Evolutionary conservation across 2,888 invertebrate genomes (phyloP).

Genomic region (Lasioglossum figueresi): DNA sequence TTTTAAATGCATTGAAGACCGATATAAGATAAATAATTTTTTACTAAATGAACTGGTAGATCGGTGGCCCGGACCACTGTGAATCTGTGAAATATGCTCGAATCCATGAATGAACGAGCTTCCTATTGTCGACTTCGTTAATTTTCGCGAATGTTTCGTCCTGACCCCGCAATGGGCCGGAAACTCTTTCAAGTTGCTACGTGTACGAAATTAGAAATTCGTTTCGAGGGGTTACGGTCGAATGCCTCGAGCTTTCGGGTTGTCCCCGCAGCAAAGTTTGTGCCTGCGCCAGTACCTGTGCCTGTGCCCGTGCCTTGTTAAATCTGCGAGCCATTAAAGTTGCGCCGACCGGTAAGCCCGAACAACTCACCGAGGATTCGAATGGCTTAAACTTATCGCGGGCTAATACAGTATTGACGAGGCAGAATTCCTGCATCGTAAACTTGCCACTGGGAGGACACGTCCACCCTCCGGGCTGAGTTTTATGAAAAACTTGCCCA

Average conservation of each 20-base stretch:
- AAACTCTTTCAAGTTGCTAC: conserved; percentile 53
- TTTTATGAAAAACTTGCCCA: conserved; percentile 43
- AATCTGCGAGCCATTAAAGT: conserved; percentile 69
- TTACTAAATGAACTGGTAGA: too few relatives aligned
- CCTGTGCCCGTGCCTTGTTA: conserved; percentile 46
- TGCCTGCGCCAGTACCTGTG: background rate
- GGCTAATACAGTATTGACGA: conserved; percentile 67
- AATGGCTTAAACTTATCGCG: conserved; percentile 66
- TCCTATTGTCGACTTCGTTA: conserved; percentile 12
- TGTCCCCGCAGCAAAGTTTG: conserved; percentile 58
- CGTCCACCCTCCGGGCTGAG: background rate
- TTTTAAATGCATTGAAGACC: too few relatives aligned
- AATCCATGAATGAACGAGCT: conserved; percentile 3
- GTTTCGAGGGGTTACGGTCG: conserved; percentile 43
- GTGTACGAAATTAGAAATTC: conserved; percentile 64
- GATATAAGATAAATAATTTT: too few relatives aligned
- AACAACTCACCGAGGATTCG: conserved; percentile 60
- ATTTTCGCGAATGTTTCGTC: conserved; percentile 28
- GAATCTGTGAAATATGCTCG: conserved; percentile 13
- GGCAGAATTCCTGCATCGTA: conserved; percentile 42
- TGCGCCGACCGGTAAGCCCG: conserved; percentile 57
- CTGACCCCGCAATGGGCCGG: background rate
- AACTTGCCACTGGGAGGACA: conserved; percentile 31
- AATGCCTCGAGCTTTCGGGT: conserved; percentile 57
- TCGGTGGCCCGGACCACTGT: too few relatives aligned